These are phyloP conservation scores for Drosophila diplacantha DNA, from an alignment of 2,888 invertebrate genomes.

Conservation along the genomic window DNA sequence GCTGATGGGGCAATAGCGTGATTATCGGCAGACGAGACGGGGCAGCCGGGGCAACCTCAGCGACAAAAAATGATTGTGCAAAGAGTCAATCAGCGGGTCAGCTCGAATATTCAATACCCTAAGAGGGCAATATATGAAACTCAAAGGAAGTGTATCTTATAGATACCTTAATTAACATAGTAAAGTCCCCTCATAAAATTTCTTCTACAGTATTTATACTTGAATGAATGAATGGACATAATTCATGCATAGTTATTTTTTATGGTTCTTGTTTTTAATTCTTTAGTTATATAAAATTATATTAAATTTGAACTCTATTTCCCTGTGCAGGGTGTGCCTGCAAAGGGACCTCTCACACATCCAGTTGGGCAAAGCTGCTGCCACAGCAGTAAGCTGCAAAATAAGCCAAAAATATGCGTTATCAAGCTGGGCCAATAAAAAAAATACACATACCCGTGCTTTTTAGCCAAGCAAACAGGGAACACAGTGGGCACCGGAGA, in stretches of 20 bases:
- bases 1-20: slow-evolving; percentile 69
- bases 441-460: slow-evolving; percentile 39
- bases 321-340: background rate
- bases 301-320: background rate
- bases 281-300: no score
- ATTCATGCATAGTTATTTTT: background rate
- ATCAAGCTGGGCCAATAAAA: slow-evolving; percentile 70
- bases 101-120: background rate
- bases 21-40: slow-evolving; percentile 64
- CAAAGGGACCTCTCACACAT: slow-evolving; percentile 13
- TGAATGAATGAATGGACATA: no score
- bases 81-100: slow-evolving; percentile 1
- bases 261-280: no score
- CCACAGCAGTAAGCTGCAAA: slow-evolving; percentile 71
- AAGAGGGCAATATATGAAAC: background rate
- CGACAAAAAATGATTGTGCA: slow-evolving; percentile 38
- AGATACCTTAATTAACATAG: no score
- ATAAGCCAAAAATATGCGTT: slow-evolving; percentile 72
- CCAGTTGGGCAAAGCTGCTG: slow-evolving; percentile 59
- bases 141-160: background rate
- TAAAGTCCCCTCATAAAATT: no score
- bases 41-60: slow-evolving; percentile 59
- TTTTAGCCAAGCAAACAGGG: slow-evolving; percentile 50
- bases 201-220: no score
- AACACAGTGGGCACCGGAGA: slow-evolving; percentile 13